These are phyloP conservation scores for Clusia tigrina DNA, from an alignment of 2,888 invertebrate species.

Conservation along the genomic window DNA sequence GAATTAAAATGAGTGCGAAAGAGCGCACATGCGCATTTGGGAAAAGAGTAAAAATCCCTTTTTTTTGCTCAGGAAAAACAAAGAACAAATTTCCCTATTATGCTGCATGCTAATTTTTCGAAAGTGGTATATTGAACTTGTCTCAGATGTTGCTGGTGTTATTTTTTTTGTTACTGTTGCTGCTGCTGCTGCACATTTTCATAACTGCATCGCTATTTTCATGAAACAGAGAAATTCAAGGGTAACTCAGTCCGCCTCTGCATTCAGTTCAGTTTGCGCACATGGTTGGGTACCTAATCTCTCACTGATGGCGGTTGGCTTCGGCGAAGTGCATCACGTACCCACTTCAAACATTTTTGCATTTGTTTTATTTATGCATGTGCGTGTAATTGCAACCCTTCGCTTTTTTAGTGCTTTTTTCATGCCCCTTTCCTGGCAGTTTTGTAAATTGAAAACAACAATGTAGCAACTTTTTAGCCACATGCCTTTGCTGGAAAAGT, in stretches of 20 bases:
- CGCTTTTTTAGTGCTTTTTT: conserved; percentile 9
- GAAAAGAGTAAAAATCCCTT: conserved; percentile 5
- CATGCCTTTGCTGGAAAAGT: neutral
- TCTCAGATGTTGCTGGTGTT: too few species aligned
- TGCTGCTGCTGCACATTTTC: neutral
- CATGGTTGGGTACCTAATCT: too few species aligned
- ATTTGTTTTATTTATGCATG: conserved; percentile 51
- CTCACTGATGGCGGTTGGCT: neutral
- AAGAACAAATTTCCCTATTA: conserved; percentile 2
- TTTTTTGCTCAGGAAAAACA: neutral
- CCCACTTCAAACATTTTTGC: conserved; percentile 49
- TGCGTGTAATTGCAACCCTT: conserved; percentile 45
- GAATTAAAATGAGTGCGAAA: neutral
- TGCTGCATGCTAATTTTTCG: neutral
- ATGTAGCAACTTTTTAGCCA: conserved; percentile 21
- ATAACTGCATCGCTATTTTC: conserved; percentile 20
- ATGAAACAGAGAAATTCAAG: conserved; percentile 41
- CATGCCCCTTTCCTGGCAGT: neutral
- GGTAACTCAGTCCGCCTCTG: conserved; percentile 41
- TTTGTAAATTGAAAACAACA: conserved; percentile 22
- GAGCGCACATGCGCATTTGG: conserved; percentile 9
- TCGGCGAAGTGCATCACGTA: conserved; percentile 10
- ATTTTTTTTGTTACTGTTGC: conserved; percentile 2
- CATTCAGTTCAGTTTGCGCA: neutral
- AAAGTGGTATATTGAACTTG: conserved; percentile 27